Conservation (phyloP, 2,797 vertebrate species). For the Malurus splendens region DNA sequence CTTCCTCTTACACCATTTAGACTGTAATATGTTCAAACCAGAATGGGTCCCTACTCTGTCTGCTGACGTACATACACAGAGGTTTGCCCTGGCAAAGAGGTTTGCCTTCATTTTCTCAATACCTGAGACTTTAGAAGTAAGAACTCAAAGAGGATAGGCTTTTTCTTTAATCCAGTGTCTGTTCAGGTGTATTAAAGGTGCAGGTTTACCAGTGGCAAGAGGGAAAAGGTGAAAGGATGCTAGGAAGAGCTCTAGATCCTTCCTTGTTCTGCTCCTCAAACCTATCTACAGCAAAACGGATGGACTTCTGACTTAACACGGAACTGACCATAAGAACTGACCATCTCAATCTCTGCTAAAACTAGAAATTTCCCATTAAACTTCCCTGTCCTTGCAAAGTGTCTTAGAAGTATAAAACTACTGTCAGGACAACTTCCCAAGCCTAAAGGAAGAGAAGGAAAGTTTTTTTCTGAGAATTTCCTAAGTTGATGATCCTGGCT, state of each 20-base stretch:
- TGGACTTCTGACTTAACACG: neutral
- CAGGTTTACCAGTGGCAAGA: neutral
- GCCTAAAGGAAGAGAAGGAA: neutral
- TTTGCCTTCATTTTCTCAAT: constrained; percentile 5
- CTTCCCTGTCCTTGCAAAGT: neutral
- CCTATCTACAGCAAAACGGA: neutral
- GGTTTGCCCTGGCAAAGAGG: neutral
- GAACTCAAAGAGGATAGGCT: neutral
- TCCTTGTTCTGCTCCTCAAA: neutral
- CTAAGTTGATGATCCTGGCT: neutral
- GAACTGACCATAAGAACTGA: neutral
- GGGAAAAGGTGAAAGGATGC: neutral
- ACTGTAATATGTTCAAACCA: neutral
- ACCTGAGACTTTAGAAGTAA: neutral
- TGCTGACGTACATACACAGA: neutral
- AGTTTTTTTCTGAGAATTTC: neutral
- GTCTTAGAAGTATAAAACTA: neutral
- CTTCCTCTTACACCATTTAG: neutral
- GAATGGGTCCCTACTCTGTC: constrained; percentile 2
- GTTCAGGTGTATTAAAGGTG: neutral
- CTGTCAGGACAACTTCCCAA: neutral
- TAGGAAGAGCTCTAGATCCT: neutral
- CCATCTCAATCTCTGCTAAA: neutral
- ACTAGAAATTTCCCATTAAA: neutral
- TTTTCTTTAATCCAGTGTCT: neutral